Base-by-base conservation (phyloP, 2,113 vertebrate genomes). In the Dolichallabes microphthalmus region DNA sequence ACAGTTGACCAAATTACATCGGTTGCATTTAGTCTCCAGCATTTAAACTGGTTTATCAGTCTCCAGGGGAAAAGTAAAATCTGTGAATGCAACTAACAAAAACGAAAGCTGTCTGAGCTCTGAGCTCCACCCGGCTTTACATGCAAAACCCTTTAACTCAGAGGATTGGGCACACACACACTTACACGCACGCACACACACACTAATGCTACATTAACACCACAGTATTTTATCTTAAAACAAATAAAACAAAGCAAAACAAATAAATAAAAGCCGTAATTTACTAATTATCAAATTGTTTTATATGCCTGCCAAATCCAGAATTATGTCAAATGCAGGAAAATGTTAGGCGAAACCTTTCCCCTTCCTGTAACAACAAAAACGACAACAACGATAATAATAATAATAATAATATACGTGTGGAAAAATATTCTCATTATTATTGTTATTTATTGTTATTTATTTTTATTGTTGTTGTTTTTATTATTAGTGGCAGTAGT, bases 81-180 rank as follows among this genome's bases (percentile, higher is more conserved):
- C 35, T 19, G 8, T 32, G 27, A 57, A 20, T 19, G 27, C 1
- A 10, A 15, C 9, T 20, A 0, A 57, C 35, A 58, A 35, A 78
- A 78, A 4, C 3, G 53, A 78, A 35, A 55, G 17, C 53, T 78
- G 12, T 22, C 20, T 22, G 52, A 77, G 7, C n/a, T 30, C n/a
- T 30, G 27, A 78, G 35, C 76, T 78, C 76, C 76, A 78, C 27
- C 76, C 20, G 15, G 27, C 12, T 22, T 78, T 35, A 78, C 76
- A 78, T 78, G 53, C 76, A 78, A 78, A 78, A 77, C 69, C 4
- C 3, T 25, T 73, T 0, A 39, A n/a, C n/a, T 11, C 2, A 55
- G 74, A 57, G 53, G 52, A 17, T 13, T 35, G 76, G 30, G 50
- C 13, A 30, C 7, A 74, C 30, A 27, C 25, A 64, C 10, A 64